A percentile compares a stretch with the other conserved stretches of the same genome.
Evolutionary conservation across 2,113 vertebrate species (phyloP).

Genomic region (Pogona vitticeps): DNA sequence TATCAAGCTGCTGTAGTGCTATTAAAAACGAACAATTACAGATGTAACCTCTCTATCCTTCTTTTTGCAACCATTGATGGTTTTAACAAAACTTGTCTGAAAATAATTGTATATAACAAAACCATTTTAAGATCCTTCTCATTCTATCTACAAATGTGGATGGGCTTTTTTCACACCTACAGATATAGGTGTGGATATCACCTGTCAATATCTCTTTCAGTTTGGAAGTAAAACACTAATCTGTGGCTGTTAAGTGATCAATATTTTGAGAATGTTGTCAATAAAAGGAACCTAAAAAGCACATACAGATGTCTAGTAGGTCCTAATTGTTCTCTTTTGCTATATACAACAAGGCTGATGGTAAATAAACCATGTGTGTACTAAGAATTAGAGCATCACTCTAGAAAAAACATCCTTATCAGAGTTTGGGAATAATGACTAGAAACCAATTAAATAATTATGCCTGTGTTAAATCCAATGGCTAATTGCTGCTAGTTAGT

Average conservation of each 20-base stretch:
- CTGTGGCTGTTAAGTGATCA: not conserved
- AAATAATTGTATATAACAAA: not conserved
- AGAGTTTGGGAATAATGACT: too few species aligned
- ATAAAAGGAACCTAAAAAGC: not conserved
- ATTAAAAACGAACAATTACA: conserved; percentile 14
- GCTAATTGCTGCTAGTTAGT: too few species aligned
- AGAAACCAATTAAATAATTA: too few species aligned
- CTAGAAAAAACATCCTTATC: too few species aligned
- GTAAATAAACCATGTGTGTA: not conserved
- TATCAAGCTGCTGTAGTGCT: conserved; percentile 10
- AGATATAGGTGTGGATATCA: not conserved
- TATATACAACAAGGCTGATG: not conserved
- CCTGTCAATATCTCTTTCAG: not conserved
- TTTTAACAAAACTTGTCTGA: not conserved
- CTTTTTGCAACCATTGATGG: not conserved
- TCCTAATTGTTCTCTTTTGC: not conserved
- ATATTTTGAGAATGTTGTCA: not conserved
- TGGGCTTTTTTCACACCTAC: not conserved
- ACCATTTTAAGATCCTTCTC: not conserved
- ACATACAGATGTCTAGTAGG: not conserved
- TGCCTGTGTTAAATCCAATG: too few species aligned
- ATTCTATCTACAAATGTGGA: not conserved
- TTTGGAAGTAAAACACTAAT: not conserved
- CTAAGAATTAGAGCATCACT: too few species aligned
- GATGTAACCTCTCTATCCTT: accelerated